phyloP scores from a whole-genome alignment of 2,797 vertebrate species.

The Dipus sagitta region DNA sequence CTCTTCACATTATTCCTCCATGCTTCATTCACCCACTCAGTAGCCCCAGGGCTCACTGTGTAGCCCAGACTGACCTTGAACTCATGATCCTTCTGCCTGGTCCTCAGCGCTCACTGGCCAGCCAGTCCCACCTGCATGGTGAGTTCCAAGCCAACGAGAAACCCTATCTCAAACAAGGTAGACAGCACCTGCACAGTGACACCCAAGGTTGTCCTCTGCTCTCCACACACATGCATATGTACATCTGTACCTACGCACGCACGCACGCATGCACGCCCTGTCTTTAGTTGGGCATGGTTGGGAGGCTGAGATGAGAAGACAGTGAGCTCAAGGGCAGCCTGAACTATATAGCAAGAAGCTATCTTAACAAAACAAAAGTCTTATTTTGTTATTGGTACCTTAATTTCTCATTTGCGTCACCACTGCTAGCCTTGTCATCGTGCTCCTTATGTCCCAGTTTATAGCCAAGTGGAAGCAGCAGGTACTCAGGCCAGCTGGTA shows the following conservation, averaged over 20 bases:
- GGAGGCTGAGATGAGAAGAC: background rate
- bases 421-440: background rate
- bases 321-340: background rate
- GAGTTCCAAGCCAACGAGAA: no score
- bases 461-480: constrained; percentile 9
- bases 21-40: background rate
- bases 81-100: background rate
- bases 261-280: background rate
- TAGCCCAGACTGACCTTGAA: background rate
- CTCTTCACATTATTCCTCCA: background rate
- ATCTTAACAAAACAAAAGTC: background rate
- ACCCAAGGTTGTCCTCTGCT: no score
- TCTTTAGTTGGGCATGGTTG: background rate
- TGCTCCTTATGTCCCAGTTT: background rate
- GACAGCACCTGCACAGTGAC: no score
- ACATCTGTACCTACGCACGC: no score
- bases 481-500: background rate
- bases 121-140: background rate
- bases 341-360: background rate
- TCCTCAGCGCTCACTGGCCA: background rate
- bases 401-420: background rate
- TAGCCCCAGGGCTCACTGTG: background rate
- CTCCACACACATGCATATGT: no score
- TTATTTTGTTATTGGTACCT: background rate
- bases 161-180: no score